Evolutionary conservation across 2,888 invertebrate species (phyloP), one percentile per base, ranked within the genome.

Genomic region (Timandra comae): DNA sequence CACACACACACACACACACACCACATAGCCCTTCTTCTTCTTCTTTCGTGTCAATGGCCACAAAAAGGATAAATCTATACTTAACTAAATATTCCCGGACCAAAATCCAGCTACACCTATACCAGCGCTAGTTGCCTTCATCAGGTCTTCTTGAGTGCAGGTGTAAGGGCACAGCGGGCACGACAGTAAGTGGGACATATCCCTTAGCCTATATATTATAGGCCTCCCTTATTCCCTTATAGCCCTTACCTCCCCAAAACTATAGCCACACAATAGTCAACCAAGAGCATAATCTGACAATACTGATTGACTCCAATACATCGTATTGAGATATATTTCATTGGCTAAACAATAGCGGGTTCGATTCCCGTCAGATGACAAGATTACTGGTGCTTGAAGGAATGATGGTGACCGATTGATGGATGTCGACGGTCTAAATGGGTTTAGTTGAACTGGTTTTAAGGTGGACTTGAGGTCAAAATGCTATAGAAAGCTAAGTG

Each of bases 231-330:
- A 30, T 28, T 45, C 12, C 23, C 6, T 43, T 52, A 35, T 22
- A 37, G 30, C 7, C 8, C 51, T 8, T 63, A 69, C 68, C 52
- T 49, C 58, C 41, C 43, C 43, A 41, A 48, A 63, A 61, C 49
- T 49, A 38, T 43, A 46, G 35, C 43, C 65, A 68, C 71, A 66
- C 62, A 70, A 61, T 64, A 54, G 46, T 43, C 43, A 56, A 64
- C 68, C 70, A 67, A 70, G 63, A 71, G 42, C 38, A 52, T 76
- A 77, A 82, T 79, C 79, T 63, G 78, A 81, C 81, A 80, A 79
- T 78, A 81, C 79, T 79, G 82, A 84, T 84, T 66, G 82, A 64
- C 58, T 58, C 63, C 74, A 74, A 84, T 84, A 76, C 76, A 68
- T 63, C 57, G 71, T 80, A 80, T 80, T 78, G 78, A 79, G 75